phyloP scores from a whole-genome alignment of 2,797 vertebrate genomes.

The Gymnodraco acuticeps region DNA sequence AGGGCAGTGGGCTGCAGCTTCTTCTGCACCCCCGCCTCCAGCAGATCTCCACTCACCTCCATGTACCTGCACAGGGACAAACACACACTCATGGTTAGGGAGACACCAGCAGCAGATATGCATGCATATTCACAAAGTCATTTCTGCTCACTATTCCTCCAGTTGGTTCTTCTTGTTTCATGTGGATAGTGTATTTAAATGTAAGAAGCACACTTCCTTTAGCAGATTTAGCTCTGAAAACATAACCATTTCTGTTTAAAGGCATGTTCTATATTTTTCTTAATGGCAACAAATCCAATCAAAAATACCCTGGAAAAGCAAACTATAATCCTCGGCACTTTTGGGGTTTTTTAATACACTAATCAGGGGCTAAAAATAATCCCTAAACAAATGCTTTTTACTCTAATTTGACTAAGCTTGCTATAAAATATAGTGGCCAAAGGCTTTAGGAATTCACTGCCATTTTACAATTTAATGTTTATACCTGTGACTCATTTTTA shows the following conservation, averaged over 20 bases:
- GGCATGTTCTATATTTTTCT: neutral
- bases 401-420: too few species aligned
- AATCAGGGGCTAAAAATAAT: too few species aligned
- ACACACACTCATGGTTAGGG: neutral
- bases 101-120: neutral
- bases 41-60: conserved; percentile 85
- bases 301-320: neutral
- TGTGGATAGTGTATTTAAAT: neutral
- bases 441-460: neutral
- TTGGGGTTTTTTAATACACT: too few species aligned
- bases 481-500: neutral
- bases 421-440: neutral
- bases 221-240: neutral
- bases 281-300: neutral
- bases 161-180: neutral
- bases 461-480: neutral
- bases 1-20: conserved; percentile 88
- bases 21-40: conserved; percentile 82
- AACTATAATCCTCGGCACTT: too few species aligned
- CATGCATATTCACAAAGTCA: neutral
- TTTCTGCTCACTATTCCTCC: neutral
- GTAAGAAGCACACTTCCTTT: neutral
- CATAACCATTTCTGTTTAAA: neutral
- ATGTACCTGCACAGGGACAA: conserved; percentile 86
- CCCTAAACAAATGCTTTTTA: too few species aligned